Conservation (phyloP, 2,113 vertebrate species). For the Tachycineta bicolor region DNA sequence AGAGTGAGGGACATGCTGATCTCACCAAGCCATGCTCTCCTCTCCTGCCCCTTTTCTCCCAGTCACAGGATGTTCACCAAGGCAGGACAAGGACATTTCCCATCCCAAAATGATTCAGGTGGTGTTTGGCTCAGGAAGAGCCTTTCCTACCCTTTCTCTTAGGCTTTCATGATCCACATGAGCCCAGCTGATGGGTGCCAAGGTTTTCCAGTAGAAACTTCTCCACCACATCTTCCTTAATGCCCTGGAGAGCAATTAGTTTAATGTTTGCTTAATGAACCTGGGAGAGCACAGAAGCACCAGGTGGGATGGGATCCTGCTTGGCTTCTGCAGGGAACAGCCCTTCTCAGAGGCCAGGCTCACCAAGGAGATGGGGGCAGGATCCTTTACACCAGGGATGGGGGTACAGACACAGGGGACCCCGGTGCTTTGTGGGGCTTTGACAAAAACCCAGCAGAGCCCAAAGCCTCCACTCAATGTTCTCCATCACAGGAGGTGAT, state of each 20-base stretch:
- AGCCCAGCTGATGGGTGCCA: background rate
- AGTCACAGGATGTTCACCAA: accelerated
- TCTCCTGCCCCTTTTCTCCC: background rate
- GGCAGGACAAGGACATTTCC: background rate
- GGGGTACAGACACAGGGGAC: background rate
- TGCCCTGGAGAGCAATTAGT: background rate
- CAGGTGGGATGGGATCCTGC: background rate
- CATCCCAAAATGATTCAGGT: background rate
- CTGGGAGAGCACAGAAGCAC: background rate
- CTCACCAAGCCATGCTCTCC: background rate
- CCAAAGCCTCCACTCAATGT: background rate
- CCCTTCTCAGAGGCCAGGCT: background rate
- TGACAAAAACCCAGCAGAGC: background rate
- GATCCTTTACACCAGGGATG: background rate
- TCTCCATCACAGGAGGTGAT: background rate
- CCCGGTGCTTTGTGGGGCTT: background rate
- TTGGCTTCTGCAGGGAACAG: background rate
- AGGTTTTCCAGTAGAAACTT: background rate
- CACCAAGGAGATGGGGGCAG: background rate
- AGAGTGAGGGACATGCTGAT: accelerated
- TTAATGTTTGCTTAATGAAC: background rate
- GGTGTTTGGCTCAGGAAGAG: background rate
- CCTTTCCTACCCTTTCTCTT: background rate
- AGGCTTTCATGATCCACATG: accelerated
- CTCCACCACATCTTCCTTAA: background rate